Percentiles rank a stretch among this genome's conserved stretches.
Evolutionary conservation across 2,797 vertebrate genomes (phyloP).

Genomic region (Babyrousa celebensis): DNA sequence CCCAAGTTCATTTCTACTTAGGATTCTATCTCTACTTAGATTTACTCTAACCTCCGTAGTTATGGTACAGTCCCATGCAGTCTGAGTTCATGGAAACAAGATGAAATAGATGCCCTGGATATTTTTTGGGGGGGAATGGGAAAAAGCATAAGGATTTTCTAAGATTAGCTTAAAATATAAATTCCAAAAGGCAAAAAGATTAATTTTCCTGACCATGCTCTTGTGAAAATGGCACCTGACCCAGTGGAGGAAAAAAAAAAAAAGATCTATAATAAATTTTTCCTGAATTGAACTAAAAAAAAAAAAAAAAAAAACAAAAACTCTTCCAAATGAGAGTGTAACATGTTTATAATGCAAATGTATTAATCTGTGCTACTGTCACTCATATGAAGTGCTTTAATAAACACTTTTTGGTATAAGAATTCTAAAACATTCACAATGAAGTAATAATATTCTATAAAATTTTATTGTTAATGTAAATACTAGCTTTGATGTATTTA

Average conservation of each 20-base stretch:
- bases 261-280: constrained; percentile 4
- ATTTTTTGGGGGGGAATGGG: constrained; percentile 32
- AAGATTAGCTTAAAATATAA: constrained; percentile 31
- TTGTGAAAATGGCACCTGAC: not conserved
- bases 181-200: constrained; percentile 52
- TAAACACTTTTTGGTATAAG: not conserved
- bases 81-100: constrained; percentile 1
- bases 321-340: not conserved
- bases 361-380: constrained; percentile 1
- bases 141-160: constrained; percentile 41
- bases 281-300: constrained; percentile 15
- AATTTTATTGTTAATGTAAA: constrained; percentile 5
- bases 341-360: not conserved
- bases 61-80: not conserved
- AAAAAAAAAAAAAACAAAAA: not conserved
- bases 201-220: not conserved
- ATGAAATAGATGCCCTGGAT: not conserved
- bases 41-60: not conserved
- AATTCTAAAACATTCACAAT: not conserved
- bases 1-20: constrained; percentile 5
- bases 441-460: not conserved
- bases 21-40: not conserved
- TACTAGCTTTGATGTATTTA: constrained; percentile 7
- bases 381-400: not conserved
- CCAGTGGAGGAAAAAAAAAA: not conserved